Conservation (phyloP, 2,888 invertebrate species). For the Macrophya alboannulata region DNA sequence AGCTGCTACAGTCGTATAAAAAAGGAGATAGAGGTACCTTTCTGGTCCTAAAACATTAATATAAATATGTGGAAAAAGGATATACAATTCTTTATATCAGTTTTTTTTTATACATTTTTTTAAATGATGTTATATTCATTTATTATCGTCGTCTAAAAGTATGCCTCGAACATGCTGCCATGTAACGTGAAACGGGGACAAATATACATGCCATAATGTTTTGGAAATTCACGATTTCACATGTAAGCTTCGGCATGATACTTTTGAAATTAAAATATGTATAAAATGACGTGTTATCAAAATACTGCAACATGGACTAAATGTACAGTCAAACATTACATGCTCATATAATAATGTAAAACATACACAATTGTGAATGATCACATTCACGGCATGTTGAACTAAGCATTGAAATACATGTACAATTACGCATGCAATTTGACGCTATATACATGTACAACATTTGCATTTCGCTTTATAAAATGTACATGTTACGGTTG, state of each 20-base stretch:
- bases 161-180: too few relatives aligned
- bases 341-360: neutral
- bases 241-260: neutral
- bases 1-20: conserved; percentile 11
- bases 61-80: conserved; percentile 3
- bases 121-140: neutral
- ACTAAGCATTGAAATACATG: neutral
- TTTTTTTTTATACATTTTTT: neutral
- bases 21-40: neutral
- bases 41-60: conserved; percentile 11
- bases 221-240: neutral
- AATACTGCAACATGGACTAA: neutral
- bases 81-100: neutral
- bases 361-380: neutral
- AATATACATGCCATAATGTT: neutral
- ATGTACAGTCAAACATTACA: neutral
- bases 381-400: neutral
- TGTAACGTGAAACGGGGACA: neutral
- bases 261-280: neutral
- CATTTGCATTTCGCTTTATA: neutral
- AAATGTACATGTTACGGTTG: too few relatives aligned
- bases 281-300: neutral
- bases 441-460: neutral
- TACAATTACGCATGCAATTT: neutral
- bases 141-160: neutral